These are phyloP conservation scores for Drosophila burlai DNA, from an alignment of 1,140 invertebrate genomes.

Conservation along the genomic window DNA sequence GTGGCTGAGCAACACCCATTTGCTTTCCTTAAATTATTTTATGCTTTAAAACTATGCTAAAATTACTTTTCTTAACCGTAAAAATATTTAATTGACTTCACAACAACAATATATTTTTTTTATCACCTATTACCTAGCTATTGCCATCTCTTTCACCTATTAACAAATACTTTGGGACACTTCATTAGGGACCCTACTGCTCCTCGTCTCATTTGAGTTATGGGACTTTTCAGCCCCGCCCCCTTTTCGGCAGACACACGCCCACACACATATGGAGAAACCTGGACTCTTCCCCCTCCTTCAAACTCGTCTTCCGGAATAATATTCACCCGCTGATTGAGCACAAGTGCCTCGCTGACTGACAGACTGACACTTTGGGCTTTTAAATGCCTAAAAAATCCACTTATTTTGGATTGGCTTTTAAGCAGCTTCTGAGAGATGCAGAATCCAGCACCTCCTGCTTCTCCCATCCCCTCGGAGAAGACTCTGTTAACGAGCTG, in stretches of 20 bases:
- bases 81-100: no score
- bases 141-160: constrained; percentile 39
- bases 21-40: no score
- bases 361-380: constrained; percentile 80
- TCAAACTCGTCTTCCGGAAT: not conserved
- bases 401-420: constrained; percentile 68
- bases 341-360: constrained; percentile 75
- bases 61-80: no score
- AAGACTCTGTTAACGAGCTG: constrained; percentile 65
- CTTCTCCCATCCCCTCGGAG: not conserved
- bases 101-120: constrained; percentile 4
- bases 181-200: constrained; percentile 60
- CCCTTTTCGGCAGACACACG: constrained; percentile 34
- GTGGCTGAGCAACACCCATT: not conserved
- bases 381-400: constrained; percentile 67
- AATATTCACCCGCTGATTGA: constrained; percentile 63
- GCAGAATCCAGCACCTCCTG: constrained; percentile 22
- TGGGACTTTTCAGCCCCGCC: constrained; percentile 35
- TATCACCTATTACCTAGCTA: not conserved
- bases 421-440: constrained; percentile 77
- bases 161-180: constrained; percentile 81
- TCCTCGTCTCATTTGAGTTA: constrained; percentile 69
- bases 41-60: no score
- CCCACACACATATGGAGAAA: constrained; percentile 41
- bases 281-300: not conserved